Conservation (phyloP, 1,140 invertebrate genomes). For the Oncopodura yosiiana region DNA sequence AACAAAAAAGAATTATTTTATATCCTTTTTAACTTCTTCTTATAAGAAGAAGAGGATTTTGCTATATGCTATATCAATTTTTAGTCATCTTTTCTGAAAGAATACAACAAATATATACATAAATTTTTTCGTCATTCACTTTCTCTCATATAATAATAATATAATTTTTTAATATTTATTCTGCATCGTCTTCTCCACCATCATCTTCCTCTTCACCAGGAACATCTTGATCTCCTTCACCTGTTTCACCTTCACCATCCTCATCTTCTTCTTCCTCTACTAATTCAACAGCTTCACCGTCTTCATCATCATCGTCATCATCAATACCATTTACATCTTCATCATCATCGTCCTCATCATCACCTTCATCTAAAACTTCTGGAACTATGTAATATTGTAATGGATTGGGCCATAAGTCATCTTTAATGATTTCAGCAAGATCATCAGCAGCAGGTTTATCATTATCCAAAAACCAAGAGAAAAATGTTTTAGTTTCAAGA, state of each 20-base stretch:
- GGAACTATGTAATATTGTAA: conserved; percentile 67
- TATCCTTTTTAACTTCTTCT: no score
- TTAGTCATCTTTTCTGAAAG: no score
- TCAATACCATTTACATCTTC: no score
- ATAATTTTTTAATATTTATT: conserved; percentile 10
- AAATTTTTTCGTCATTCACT: neutral
- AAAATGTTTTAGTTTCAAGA: conserved; percentile 61
- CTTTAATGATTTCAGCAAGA: conserved; percentile 71
- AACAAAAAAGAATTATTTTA: no score
- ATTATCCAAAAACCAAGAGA: conserved; percentile 70
- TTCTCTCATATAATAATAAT: neutral
- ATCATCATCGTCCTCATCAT: conserved; percentile 57
- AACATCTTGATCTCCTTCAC: neutral
- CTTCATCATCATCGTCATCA: conserved; percentile 41
- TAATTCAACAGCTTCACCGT: conserved; percentile 39
- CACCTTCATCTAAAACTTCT: conserved; percentile 61
- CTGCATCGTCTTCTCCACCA: neutral
- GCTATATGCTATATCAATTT: no score
- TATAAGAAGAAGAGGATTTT: no score
- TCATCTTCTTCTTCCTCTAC: conserved; percentile 34
- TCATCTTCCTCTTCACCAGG: neutral
- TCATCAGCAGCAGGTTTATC: conserved; percentile 67
- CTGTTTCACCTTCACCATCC: neutral
- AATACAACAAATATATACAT: neutral
- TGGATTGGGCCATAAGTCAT: conserved; percentile 85